Conservation (phyloP, 2,888 invertebrate genomes). For the Mactromeris polynyma region DNA sequence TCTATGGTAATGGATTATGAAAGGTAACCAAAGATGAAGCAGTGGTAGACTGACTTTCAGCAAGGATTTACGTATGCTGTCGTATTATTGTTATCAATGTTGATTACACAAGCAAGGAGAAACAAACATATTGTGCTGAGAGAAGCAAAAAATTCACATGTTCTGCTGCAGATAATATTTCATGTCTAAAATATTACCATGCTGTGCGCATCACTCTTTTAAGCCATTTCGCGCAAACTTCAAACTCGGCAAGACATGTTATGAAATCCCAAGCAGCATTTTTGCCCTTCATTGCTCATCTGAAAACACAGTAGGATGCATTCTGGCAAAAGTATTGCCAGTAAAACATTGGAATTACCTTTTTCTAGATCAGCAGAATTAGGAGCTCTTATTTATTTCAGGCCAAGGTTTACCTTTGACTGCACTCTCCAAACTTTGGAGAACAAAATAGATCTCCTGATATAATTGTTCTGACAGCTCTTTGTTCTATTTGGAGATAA, state of each 20-base stretch:
- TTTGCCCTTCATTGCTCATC: background rate
- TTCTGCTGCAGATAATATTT: too few species aligned
- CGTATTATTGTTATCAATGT: too few species aligned
- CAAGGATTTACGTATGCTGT: too few species aligned
- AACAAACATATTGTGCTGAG: too few species aligned
- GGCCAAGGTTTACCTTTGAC: background rate
- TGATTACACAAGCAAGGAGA: too few species aligned
- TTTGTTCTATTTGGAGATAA: background rate
- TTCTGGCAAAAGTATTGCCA: background rate
- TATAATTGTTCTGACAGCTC: constrained; percentile 9
- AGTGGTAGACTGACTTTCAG: too few species aligned
- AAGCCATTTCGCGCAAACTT: background rate
- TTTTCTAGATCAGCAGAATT: background rate
- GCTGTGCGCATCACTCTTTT: too few species aligned
- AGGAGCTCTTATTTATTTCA: background rate
- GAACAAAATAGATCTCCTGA: background rate
- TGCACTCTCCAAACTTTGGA: background rate
- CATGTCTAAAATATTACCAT: too few species aligned
- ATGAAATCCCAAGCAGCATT: background rate
- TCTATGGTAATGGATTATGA: too few species aligned
- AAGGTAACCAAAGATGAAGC: too few species aligned
- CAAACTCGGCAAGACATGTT: background rate
- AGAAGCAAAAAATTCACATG: too few species aligned
- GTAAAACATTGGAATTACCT: background rate
- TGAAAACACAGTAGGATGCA: background rate